Evolutionary conservation across 1,140 invertebrate species (phyloP).

Genomic region (Stegodyphus dumicola): DNA sequence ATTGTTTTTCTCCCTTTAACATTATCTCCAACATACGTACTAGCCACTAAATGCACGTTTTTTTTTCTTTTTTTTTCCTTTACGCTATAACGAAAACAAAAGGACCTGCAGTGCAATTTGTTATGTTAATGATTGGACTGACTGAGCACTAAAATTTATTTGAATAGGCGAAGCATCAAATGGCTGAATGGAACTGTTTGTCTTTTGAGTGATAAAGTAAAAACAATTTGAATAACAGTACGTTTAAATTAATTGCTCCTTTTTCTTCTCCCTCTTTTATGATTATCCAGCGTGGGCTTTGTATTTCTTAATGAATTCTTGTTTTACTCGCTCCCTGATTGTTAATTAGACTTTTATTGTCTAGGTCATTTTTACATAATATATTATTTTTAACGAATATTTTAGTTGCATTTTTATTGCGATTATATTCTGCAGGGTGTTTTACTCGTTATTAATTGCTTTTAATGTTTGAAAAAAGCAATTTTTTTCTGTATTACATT

Average conservation of each 20-base stretch:
- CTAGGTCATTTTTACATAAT: constrained; percentile 10
- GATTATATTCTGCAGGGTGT: neutral
- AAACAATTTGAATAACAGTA: constrained; percentile 37
- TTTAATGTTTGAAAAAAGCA: too few relatives aligned
- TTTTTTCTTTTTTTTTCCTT: neutral
- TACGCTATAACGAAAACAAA: constrained; percentile 5
- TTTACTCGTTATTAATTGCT: neutral
- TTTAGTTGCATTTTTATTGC: neutral
- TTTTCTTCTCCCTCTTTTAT: constrained; percentile 4
- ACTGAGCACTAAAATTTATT: constrained; percentile 20
- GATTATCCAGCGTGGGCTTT: neutral
- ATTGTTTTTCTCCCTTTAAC: constrained; percentile 18
- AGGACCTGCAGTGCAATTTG: constrained; percentile 21
- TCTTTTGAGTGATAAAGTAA: constrained; percentile 26
- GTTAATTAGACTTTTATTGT: constrained; percentile 41
- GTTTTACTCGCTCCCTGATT: constrained; percentile 9
- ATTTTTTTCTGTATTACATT: too few relatives aligned
- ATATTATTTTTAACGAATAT: neutral
- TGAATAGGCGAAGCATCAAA: constrained; percentile 33
- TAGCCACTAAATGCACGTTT: neutral
- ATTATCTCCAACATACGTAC: constrained; percentile 25
- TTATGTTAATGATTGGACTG: constrained; percentile 40
- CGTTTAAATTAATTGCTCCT: constrained; percentile 37
- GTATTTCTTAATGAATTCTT: constrained; percentile 10
- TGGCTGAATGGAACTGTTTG: constrained; percentile 16